phyloP scores from a whole-genome alignment of 2,113 vertebrate genomes.

The Calonectris borealis region DNA sequence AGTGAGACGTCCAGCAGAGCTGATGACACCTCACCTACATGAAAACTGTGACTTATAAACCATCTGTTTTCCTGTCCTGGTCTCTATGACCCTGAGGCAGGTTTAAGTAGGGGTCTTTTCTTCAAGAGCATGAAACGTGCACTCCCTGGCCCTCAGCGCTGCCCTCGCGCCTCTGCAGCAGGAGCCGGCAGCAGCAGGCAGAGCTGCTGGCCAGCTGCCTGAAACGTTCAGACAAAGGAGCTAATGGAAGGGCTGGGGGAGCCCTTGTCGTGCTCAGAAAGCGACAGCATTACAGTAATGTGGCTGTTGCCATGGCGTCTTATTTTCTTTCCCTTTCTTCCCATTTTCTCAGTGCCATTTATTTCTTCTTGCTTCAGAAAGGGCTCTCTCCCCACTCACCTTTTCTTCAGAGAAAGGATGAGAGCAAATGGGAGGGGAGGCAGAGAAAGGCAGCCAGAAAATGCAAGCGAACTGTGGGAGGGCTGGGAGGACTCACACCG shows the following conservation, averaged over 20 bases:
- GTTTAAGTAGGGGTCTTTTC: background rate
- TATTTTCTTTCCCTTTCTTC: background rate
- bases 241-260: background rate
- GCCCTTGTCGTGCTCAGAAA: background rate
- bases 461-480: background rate
- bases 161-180: rapidly evolving
- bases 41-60: background rate
- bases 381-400: background rate
- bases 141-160: background rate
- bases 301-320: background rate
- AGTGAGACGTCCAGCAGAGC: background rate
- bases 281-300: background rate
- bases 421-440: background rate
- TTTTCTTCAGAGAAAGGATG: background rate
- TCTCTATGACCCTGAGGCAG: background rate
- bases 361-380: background rate
- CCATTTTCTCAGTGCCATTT: background rate
- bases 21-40: background rate
- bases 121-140: rapidly evolving
- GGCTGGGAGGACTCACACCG: too few relatives aligned
- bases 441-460: background rate
- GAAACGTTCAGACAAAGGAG: background rate
- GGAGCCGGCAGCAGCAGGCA: background rate
- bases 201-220: background rate
- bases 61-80: background rate